A percentile compares a stretch with the other conserved stretches of the same genome.
These are phyloP conservation scores for Triplophysa yarkandensis DNA, from an alignment of 2,797 vertebrate species.

Conservation along the genomic window DNA sequence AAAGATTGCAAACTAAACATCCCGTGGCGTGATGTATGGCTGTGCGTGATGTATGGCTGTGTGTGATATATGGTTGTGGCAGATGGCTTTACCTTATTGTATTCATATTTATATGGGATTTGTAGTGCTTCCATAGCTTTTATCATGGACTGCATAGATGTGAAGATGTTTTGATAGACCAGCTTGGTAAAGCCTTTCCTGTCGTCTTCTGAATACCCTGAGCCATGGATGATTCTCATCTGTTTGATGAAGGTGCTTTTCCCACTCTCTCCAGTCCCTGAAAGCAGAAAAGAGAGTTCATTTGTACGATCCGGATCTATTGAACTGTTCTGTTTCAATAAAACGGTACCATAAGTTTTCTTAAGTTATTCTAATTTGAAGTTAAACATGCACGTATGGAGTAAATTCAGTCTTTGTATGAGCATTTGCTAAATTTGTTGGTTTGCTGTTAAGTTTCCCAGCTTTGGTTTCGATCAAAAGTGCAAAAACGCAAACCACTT, in stretches of 20 bases:
- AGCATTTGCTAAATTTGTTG: too few relatives aligned
- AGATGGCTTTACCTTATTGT: slow-evolving; percentile 83
- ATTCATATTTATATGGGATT: slow-evolving; percentile 89
- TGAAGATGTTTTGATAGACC: slow-evolving; percentile 97
- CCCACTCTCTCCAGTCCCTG: slow-evolving; percentile 95
- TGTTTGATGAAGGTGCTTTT: slow-evolving; percentile 98
- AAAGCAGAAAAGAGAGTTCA: background rate
- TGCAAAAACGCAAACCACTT: too few relatives aligned
- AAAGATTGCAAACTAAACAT: background rate
- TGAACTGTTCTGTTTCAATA: background rate
- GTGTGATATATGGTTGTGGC: background rate
- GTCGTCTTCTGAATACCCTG: slow-evolving; percentile 94
- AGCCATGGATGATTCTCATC: slow-evolving; percentile 97
- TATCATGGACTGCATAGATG: slow-evolving; percentile 94
- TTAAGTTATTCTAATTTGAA: too few relatives aligned
- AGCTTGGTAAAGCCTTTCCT: slow-evolving; percentile 88
- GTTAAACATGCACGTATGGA: too few relatives aligned
- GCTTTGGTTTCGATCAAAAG: too few relatives aligned
- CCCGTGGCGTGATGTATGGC: background rate
- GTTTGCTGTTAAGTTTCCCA: too few relatives aligned
- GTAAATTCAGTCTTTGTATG: too few relatives aligned
- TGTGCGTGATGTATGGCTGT: background rate
- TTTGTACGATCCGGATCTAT: background rate
- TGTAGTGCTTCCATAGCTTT: slow-evolving; percentile 89
- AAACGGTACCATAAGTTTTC: too few relatives aligned